Evolutionary conservation across 2,797 vertebrate species (phyloP).

Genomic region (Chelonia mydas): DNA sequence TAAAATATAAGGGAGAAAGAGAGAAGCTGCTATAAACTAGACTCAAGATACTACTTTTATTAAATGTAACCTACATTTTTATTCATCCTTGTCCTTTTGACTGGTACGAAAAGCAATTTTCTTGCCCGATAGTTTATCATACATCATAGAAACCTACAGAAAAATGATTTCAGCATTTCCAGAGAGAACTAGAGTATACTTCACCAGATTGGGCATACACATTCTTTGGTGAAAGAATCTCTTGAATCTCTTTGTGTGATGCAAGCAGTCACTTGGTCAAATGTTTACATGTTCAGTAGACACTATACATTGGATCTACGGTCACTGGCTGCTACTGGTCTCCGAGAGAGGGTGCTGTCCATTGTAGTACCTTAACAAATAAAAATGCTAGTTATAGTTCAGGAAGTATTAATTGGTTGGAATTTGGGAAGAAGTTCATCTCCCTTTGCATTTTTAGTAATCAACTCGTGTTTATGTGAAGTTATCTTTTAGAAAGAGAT

Average conservation of each 20-base stretch:
- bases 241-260: neutral
- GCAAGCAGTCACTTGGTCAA: neutral
- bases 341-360: neutral
- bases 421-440: neutral
- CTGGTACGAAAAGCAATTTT: neutral
- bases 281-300: neutral
- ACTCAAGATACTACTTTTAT: neutral
- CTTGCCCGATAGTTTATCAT: neutral
- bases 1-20: neutral
- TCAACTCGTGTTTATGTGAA: neutral
- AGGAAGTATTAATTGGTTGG: neutral
- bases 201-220: accelerated
- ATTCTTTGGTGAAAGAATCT: neutral
- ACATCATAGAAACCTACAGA: neutral
- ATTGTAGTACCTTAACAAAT: neutral
- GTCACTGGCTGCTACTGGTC: neutral
- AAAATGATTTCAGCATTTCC: neutral
- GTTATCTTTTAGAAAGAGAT: neutral
- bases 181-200: neutral
- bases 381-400: neutral
- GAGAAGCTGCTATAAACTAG: neutral
- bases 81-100: neutral
- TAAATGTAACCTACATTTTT: neutral
- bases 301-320: neutral
- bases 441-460: neutral